Evolutionary conservation across 2,888 invertebrate species (phyloP).

Genomic region (Mimachlamys varia): DNA sequence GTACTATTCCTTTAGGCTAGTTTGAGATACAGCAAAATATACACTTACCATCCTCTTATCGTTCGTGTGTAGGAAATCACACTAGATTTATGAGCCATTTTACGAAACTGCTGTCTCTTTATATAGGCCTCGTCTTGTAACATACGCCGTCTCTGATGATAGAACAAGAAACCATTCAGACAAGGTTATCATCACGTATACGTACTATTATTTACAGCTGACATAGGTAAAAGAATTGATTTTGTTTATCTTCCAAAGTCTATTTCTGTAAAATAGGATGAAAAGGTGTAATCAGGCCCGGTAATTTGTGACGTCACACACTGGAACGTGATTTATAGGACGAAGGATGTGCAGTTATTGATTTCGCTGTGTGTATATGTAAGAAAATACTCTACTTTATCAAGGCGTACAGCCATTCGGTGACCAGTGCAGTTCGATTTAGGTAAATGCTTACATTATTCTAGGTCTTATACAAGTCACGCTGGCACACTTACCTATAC

Average conservation of each 20-base stretch:
- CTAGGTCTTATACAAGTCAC: no score
- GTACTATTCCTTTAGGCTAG: not conserved
- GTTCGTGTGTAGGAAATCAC: slow-evolving; percentile 66
- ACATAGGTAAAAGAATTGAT: not conserved
- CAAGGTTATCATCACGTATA: not conserved
- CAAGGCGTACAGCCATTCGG: no score
- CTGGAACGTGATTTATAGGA: no score
- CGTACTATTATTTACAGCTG: not conserved
- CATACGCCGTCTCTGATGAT: slow-evolving; percentile 61
- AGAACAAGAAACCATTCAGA: not conserved
- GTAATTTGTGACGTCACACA: no score
- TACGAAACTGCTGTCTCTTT: slow-evolving; percentile 64
- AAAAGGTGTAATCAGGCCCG: not conserved
- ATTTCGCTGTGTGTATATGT: no score
- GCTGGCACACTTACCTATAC: no score
- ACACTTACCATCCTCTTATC: slow-evolving; percentile 65
- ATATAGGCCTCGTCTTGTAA: slow-evolving; percentile 58
- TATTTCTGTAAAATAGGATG: not conserved
- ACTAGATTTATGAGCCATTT: slow-evolving; percentile 63
- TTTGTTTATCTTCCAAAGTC: not conserved
- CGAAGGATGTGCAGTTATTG: no score
- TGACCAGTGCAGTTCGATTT: no score
- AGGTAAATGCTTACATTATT: no score
- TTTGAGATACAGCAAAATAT: not conserved
- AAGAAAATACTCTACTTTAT: no score